Base-by-base conservation (phyloP, 2,797 vertebrate genomes). In the Fundulus diaphanus region DNA sequence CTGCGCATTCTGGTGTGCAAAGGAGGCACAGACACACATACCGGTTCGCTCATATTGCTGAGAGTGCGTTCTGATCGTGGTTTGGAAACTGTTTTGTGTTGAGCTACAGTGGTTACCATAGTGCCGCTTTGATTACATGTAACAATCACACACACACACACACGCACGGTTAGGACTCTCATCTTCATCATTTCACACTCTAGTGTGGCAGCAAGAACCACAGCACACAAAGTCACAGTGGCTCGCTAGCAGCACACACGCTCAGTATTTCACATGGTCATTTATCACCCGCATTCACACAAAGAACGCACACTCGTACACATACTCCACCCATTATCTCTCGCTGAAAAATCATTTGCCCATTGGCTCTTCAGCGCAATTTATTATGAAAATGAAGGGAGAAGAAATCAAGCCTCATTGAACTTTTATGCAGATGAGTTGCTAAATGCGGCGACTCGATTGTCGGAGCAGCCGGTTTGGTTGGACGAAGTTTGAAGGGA, bases 371-470 rank as follows among this genome's bases (percentile, higher is more conserved):
- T 42, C 52, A 70, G 57, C 73, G 16, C 46, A 70, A 73, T 76
- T 77, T 74, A 77, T 79, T 77, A 61, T 66, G 65, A 74, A 79
- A 86, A 74, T 72, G 68, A 86, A 68, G 72, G 61, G 29, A 56
- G 76, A 83, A 54, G 70, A 85, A 89, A 78, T 87, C 31, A 52
- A 75, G 54, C 71, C 54, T 85, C 44, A 71, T 84, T 0, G 65
- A 77, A 54, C 88, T 76, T 81, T 79, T 49, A 89, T 90, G 85
- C 86, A 84, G 78, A 90, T 86, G 68, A 76, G 83, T 54, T 70
- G 54, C 84, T 85, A 82, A 86, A 84, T 72, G 76, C 16, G 61
- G 79, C 15, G 5, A 37, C 68, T 46, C 4, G 0, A 68, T 68
- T 33, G 63, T 33, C 9, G 1, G 66, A 13, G 63, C 29, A 16